Evolutionary conservation across 2,797 vertebrate genomes (phyloP).

Genomic region (Columba guinea): DNA sequence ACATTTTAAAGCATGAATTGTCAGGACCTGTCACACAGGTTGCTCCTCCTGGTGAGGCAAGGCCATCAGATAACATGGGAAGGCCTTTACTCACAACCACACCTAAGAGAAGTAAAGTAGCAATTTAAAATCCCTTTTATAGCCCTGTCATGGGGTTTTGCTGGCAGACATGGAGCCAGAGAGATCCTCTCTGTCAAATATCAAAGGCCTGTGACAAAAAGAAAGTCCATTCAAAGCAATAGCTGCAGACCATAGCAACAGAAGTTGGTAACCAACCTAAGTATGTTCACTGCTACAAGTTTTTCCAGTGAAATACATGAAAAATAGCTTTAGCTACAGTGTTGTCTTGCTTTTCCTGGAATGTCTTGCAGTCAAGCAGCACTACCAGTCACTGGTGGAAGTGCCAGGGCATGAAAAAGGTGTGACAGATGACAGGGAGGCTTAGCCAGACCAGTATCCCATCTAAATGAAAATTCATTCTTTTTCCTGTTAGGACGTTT

Average conservation of each 20-base stretch:
- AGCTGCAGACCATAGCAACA: neutral
- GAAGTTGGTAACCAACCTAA: neutral
- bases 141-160: neutral
- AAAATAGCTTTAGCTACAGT: neutral
- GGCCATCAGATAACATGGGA: neutral
- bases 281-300: neutral
- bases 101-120: neutral
- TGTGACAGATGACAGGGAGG: neutral
- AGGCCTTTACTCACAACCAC: neutral
- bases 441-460: neutral
- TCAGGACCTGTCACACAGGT: neutral
- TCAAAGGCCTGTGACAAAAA: neutral
- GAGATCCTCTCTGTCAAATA: neutral
- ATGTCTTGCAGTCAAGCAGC: rapidly evolving
- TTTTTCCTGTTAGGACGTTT: neutral
- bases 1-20: neutral
- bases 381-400: neutral
- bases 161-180: neutral
- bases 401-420: neutral
- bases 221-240: neutral
- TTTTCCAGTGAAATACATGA: neutral
- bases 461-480: neutral
- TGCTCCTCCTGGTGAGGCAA: neutral
- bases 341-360: neutral
- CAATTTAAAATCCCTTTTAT: neutral